phyloP scores from a whole-genome alignment of 2,113 vertebrate species.

The Pelmatolapia mariae region DNA sequence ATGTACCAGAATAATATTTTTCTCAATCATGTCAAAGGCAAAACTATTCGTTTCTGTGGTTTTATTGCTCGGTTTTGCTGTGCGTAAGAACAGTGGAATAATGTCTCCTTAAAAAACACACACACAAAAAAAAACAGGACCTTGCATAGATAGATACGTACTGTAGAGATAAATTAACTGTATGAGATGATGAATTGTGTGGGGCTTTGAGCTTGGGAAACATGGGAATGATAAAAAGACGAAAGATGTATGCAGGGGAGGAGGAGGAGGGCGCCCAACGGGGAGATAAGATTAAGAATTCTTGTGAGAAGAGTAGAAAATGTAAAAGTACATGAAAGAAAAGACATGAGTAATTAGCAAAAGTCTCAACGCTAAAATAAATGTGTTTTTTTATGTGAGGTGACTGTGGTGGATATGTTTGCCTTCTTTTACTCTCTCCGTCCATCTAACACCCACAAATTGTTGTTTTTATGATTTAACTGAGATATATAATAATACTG shows the following conservation, averaged over 20 bases:
- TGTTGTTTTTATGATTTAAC: not conserved
- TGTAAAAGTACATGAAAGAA: constrained; percentile 15
- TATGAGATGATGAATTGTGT: constrained; percentile 4
- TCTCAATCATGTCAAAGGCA: not conserved
- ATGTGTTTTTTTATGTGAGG: not conserved
- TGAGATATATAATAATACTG: not conserved
- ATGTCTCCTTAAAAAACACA: not conserved
- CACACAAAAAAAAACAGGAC: not conserved
- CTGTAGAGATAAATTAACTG: constrained; percentile 5
- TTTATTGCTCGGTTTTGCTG: not conserved
- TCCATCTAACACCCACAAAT: not conserved
- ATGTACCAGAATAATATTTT: constrained; percentile 11
- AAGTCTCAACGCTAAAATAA: not conserved
- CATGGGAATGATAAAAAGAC: constrained; percentile 14
- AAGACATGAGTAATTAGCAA: constrained; percentile 7
- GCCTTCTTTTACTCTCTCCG: not conserved
- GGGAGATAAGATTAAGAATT: constrained; percentile 26
- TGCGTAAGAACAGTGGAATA: not conserved
- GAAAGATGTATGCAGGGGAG: not conserved
- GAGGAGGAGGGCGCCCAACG: not conserved
- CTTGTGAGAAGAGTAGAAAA: constrained; percentile 13
- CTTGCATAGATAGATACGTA: not conserved
- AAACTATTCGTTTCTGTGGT: not conserved
- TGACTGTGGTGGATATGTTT: not conserved
- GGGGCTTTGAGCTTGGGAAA: constrained; percentile 23